A percentile compares a stretch with the other conserved stretches of the same genome.
phyloP scores from a whole-genome alignment of 2,113 vertebrate species.

The Argyrosomus japonicus region DNA sequence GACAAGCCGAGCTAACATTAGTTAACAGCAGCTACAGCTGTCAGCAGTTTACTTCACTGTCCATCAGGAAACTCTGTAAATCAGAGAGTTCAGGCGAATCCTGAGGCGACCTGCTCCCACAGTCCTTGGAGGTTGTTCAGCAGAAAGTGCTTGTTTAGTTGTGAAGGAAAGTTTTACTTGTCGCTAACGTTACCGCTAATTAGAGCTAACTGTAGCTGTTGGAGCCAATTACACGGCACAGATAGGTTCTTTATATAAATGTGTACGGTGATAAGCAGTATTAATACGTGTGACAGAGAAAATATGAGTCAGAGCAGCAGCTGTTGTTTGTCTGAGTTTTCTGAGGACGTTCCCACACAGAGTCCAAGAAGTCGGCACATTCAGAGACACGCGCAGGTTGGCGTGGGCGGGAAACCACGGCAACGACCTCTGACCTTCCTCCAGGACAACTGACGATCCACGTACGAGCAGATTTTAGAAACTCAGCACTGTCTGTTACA shows the following conservation, averaged over 20 bases:
- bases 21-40: no score
- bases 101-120: no score
- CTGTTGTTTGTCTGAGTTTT: slow-evolving; percentile 29
- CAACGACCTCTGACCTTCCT: slow-evolving; percentile 27
- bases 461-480: neutral
- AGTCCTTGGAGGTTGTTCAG: no score
- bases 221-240: neutral
- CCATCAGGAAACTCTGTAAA: no score
- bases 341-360: slow-evolving; percentile 12
- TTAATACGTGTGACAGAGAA: neutral
- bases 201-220: no score
- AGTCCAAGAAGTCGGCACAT: neutral
- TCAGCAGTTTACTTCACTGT: no score
- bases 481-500: no score
- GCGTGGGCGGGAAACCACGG: slow-evolving; percentile 33
- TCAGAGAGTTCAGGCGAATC: no score
- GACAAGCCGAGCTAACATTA: no score
- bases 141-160: no score
- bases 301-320: slow-evolving; percentile 21
- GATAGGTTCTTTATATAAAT: neutral
- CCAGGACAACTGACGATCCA: neutral
- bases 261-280: neutral
- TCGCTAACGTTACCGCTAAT: no score
- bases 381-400: neutral
- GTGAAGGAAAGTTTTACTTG: no score